Evolutionary conservation across 2,797 vertebrate genomes (phyloP), one percentile per base, ranked within the genome.

Genomic region (Platalea minor): DNA sequence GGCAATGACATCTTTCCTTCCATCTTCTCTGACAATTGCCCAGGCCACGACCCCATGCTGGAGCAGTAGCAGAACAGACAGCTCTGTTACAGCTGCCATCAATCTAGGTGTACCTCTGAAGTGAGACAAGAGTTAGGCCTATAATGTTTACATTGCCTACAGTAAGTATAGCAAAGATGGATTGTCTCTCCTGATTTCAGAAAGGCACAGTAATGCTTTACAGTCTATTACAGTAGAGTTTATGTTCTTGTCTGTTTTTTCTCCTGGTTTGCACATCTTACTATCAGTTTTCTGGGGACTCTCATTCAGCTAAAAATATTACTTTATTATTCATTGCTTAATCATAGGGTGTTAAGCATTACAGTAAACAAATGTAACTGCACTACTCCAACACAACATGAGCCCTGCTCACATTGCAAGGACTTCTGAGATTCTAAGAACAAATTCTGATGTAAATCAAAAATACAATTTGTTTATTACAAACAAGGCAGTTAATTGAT

Each of bases 41-140:
- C 37, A 31, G 31, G 25, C 46, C 46, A 46, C 4, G 45, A 53
- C 17, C 45, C 0, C 0, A 0, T 0, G 0, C 25, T 67, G 78
- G 24, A 59, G 54, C 43, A 63, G 59, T 3, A 46, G 61, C 43
- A 87, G 82, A 73, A 73, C 8, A 68, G 24, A 33, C 10, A 80
- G 37, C 41, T 88, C 59, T 53, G 15, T 16, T 45, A 46, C 13
- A 43, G 79, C 26, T 82, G 33, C 48, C n/a, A 39, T 59, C 53
- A 31, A 3, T 33, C 15, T 26, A 46, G 20, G 17, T 33, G 14
- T 70, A 31, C 24, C 10, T 64, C 65, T 84, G 23, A 57, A 37
- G 68, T 8, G 33, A 91, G n/a, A 54, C 13, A 63, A 57, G 41
- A 57, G 26, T 78, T 26, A 72, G 64, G 53, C 4, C 37, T 41